phyloP scores from a whole-genome alignment of 2,113 vertebrate species.

The Pterophyllum scalare region DNA sequence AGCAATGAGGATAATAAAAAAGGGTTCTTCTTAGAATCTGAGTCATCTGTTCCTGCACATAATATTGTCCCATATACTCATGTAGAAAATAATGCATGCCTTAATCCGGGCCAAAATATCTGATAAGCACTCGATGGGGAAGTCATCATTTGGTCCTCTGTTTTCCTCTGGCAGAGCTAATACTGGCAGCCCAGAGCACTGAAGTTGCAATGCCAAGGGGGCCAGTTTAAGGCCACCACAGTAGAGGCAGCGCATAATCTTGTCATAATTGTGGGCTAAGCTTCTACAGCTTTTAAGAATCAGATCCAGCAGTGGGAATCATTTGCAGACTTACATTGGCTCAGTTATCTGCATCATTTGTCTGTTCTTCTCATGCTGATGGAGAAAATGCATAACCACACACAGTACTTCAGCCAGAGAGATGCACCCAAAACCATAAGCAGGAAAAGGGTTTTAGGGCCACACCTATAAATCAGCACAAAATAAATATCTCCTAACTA shows the following conservation, averaged over 20 bases:
- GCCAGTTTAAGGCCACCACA: conserved; percentile 48
- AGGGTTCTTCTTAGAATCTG: background rate
- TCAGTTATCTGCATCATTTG: conserved; percentile 29
- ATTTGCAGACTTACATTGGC: conserved; percentile 54
- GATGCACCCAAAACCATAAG: conserved; percentile 48
- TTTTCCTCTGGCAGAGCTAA: conserved; percentile 34
- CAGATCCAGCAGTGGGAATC: conserved; percentile 56
- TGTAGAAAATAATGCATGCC: conserved; percentile 33
- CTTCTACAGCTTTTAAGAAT: conserved; percentile 52
- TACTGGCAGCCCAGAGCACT: conserved; percentile 30
- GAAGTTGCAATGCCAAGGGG: conserved; percentile 52
- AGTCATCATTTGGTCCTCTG: conserved; percentile 32
- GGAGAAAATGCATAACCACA: conserved; percentile 32
- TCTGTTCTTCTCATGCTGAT: conserved; percentile 46
- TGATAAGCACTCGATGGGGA: conserved; percentile 28
- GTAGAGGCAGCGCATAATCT: conserved; percentile 46
- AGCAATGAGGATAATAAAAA: conserved; percentile 18
- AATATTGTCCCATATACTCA: conserved; percentile 21
- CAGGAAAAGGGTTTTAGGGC: conserved; percentile 28
- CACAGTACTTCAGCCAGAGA: conserved; percentile 22
- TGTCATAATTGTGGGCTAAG: conserved; percentile 45
- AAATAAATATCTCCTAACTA: conserved; percentile 38
- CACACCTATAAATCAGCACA: conserved; percentile 56
- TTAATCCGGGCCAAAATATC: conserved; percentile 35
- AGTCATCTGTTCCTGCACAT: conserved; percentile 25